A percentile compares a stretch with the other conserved stretches of the same genome.
Evolutionary conservation across 2,113 vertebrate genomes (phyloP).

Genomic region (Callospermophilus lateralis): DNA sequence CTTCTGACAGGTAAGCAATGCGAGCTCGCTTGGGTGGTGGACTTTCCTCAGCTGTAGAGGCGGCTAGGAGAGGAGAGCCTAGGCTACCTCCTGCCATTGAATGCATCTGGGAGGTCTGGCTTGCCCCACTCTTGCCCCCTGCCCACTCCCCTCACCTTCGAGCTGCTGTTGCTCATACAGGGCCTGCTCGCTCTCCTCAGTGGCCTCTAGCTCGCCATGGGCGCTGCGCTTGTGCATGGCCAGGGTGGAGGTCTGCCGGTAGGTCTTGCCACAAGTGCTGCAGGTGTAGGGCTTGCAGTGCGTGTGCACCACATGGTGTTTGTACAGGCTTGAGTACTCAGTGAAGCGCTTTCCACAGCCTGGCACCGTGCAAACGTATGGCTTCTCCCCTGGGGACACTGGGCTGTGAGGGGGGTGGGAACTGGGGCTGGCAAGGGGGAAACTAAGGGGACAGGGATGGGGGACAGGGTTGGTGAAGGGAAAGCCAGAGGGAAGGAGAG

Average conservation of each 20-base stretch:
- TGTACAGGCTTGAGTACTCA: slow-evolving; percentile 93
- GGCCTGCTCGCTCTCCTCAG: slow-evolving; percentile 88
- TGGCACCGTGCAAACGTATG: slow-evolving; percentile 91
- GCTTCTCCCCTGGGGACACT: slow-evolving; percentile 91
- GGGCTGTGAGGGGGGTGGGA: slow-evolving; percentile 83
- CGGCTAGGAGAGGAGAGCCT: slow-evolving; percentile 79
- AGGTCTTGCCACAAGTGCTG: slow-evolving; percentile 91
- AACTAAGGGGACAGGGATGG: slow-evolving; percentile 59
- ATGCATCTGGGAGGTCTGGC: neutral
- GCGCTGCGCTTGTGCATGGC: slow-evolving; percentile 91
- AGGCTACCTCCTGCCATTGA: slow-evolving; percentile 41
- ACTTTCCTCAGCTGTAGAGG: slow-evolving; percentile 79
- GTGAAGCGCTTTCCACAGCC: slow-evolving; percentile 93
- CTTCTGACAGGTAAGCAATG: slow-evolving; percentile 85
- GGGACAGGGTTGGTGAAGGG: neutral
- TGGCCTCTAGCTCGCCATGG: slow-evolving; percentile 90
- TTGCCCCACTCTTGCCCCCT: neutral
- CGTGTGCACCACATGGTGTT: slow-evolving; percentile 93
- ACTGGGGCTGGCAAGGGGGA: slow-evolving; percentile 83
- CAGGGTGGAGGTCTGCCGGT: slow-evolving; percentile 92
- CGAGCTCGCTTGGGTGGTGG: slow-evolving; percentile 78
- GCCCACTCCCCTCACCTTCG: slow-evolving; percentile 81
- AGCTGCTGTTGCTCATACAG: slow-evolving; percentile 88
- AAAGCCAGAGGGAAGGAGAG: neutral
- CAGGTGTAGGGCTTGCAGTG: slow-evolving; percentile 94